These are phyloP conservation scores for Clepsis dumicolana DNA, from an alignment of 2,888 invertebrate genomes.

Conservation along the genomic window DNA sequence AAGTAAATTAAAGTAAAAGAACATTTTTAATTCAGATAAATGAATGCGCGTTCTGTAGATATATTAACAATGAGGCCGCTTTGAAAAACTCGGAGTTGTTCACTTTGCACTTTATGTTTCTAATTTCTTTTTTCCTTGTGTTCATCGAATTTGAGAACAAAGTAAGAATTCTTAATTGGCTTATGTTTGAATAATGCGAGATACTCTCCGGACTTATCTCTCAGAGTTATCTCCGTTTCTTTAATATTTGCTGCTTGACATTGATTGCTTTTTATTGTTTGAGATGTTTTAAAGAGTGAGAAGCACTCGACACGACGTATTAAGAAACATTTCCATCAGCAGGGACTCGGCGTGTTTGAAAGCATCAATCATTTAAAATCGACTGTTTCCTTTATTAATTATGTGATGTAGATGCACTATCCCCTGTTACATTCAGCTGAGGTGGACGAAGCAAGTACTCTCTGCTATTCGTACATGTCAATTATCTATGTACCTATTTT, in stretches of 20 bases:
- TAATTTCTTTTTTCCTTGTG: conserved; percentile 36
- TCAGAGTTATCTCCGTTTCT: conserved; percentile 3
- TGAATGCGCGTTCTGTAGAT: not conserved
- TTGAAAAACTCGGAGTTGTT: conserved; percentile 23
- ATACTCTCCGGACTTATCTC: conserved; percentile 15
- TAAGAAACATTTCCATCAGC: not conserved
- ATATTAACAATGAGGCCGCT: conserved; percentile 17
- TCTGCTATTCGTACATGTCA: not conserved
- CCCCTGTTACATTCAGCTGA: not conserved
- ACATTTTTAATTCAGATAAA: conserved; percentile 20
- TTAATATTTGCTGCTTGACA: conserved; percentile 21
- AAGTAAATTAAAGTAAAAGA: conserved; percentile 24
- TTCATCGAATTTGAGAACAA: conserved; percentile 32
- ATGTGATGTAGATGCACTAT: not conserved
- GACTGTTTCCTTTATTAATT: not conserved
- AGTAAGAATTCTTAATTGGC: conserved; percentile 36
- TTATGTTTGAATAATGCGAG: conserved; percentile 35
- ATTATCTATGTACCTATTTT: not conserved
- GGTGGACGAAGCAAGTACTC: not conserved
- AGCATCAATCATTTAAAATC: not conserved
- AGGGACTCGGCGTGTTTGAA: not conserved
- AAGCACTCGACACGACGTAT: conserved; percentile 12
- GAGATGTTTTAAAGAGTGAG: conserved; percentile 4
- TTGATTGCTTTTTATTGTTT: conserved; percentile 14
- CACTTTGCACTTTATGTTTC: conserved; percentile 27